phyloP scores from a whole-genome alignment of 92 coral and sea anemone species.

The Porites rus region DNA sequence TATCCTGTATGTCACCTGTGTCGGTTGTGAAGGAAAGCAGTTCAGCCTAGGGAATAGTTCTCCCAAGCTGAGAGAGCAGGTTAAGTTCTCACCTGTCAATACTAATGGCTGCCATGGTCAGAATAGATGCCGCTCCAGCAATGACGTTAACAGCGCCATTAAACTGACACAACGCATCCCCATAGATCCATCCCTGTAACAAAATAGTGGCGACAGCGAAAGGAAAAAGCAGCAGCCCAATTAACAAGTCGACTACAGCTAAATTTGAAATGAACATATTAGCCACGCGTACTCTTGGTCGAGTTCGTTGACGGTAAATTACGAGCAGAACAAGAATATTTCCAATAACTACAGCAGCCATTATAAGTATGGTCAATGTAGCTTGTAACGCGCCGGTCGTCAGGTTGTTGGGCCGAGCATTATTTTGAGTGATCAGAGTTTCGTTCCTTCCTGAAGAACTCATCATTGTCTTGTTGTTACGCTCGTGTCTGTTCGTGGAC shows the following conservation, averaged over 20 bases:
- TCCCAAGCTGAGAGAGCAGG: no score
- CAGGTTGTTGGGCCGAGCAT: not conserved
- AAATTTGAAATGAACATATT: constrained; percentile 89
- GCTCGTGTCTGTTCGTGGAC: not conserved
- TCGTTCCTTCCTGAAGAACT: not conserved
- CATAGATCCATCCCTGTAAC: constrained; percentile 66
- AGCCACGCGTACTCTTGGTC: constrained; percentile 80
- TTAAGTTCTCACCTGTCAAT: constrained; percentile 81
- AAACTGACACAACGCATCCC: constrained; percentile 79
- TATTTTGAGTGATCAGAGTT: not conserved
- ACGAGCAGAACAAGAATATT: constrained; percentile 83
- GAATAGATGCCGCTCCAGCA: constrained; percentile 90
- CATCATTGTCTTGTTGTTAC: not conserved
- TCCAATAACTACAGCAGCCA: constrained; percentile 74
- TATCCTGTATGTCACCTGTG: no score
- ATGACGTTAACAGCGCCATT: constrained; percentile 92
- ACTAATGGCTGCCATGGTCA: constrained; percentile 90
- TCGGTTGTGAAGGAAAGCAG: no score
- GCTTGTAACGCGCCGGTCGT: constrained; percentile 17
- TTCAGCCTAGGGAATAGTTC: no score
- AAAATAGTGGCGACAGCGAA: constrained; percentile 69
- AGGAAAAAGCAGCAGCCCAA: constrained; percentile 84
- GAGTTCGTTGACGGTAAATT: constrained; percentile 81
- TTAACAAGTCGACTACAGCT: constrained; percentile 81
- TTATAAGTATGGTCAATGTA: constrained; percentile 49